Evolutionary conservation across 2,888 invertebrate species (phyloP), one percentile per base, ranked within the genome.

Genomic region (Tupiocoris notatus): DNA sequence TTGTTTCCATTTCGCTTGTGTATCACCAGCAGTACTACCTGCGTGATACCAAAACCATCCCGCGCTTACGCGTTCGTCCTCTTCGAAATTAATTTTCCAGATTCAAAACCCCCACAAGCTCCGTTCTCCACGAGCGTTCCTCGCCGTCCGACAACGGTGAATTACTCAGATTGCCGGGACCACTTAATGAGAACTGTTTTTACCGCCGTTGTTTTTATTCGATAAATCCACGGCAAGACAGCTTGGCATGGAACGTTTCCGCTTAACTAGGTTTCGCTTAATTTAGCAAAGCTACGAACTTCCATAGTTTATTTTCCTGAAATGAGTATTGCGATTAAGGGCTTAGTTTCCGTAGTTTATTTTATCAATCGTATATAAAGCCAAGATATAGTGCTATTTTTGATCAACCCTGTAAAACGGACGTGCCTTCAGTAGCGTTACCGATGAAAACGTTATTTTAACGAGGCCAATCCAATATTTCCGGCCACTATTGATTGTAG

Each of bases 151-250:
- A 39, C 39, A 39, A 7, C 67, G 57, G 67, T 71, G 71, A 71
- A 71, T 71, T 71, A 71, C 71, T 71, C 61, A 71, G 71, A 71
- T 71, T 61, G 71, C 71, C 62, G 59, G 24, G 61, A 20, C 59
- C 71, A 71, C 71, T 71, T 71, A 71, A 71, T 71, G 71, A 71
- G 71, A 71, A 71, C 24, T 71, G 71, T 71, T 71, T 62, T 71
- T 71, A 67, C 67, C 67, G 57, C 20, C 57, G 22, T 57, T 67
- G 67, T 71, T 71, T 71, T 71, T 71, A 61, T 71, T 71, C 71
- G 71, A 67, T 67, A 67, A 67, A 67, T 67, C 67, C 67, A 54
- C 25, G 54, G 54, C 7, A 66, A 20, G 54, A 39, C 39, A 12
- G 39, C 6, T n/a, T n/a, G n/a, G n/a, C n/a, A n/a, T n/a, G n/a